A percentile compares a stretch with the other conserved stretches of the same genome.
These are phyloP conservation scores for Escarpia spicata DNA, from an alignment of 2,888 invertebrate species.

Conservation along the genomic window DNA sequence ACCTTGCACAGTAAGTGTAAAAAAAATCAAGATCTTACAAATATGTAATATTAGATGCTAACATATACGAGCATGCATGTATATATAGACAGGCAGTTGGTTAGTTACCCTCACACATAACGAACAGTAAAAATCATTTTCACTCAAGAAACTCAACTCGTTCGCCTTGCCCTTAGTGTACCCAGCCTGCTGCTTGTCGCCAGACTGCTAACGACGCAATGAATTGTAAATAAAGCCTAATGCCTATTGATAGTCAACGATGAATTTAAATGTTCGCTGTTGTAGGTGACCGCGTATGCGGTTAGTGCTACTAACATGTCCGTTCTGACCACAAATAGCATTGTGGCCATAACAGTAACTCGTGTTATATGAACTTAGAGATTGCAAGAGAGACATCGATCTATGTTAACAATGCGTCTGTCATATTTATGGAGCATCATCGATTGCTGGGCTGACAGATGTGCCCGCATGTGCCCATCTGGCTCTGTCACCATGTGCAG, in stretches of 20 bases:
- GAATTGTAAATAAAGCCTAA: background rate
- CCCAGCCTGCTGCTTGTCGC: background rate
- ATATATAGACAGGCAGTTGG: background rate
- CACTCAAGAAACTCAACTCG: background rate
- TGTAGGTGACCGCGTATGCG: background rate
- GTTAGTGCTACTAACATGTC: background rate
- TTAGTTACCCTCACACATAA: background rate
- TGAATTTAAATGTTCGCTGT: background rate
- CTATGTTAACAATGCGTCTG: background rate
- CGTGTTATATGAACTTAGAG: background rate
- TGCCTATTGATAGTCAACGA: background rate
- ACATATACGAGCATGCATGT: too few species aligned
- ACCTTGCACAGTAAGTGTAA: too few species aligned
- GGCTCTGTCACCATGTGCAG: too few species aligned
- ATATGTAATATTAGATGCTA: too few species aligned
- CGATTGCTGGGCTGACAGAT: background rate
- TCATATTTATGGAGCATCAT: background rate
- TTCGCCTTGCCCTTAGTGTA: background rate
- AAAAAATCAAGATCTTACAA: too few species aligned
- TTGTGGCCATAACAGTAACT: background rate
- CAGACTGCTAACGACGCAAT: background rate
- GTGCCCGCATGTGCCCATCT: too few species aligned
- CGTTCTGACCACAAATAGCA: background rate
- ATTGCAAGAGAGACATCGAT: background rate
- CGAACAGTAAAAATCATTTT: background rate